Evolutionary conservation across 2,113 vertebrate genomes (phyloP).

Genomic region (Merops nubicus): DNA sequence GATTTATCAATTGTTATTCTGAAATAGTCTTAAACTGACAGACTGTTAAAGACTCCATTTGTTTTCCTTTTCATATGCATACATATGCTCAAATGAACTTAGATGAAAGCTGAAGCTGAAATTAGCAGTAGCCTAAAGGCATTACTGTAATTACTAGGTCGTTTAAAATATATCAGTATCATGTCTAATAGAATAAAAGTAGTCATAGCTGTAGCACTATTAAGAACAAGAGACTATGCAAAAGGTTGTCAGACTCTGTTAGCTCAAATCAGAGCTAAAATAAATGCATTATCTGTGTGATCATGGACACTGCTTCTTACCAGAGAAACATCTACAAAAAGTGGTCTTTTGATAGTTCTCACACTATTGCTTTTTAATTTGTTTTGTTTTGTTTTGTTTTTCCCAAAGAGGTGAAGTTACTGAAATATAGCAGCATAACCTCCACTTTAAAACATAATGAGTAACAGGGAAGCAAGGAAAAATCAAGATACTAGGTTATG

Average conservation of each 20-base stretch:
- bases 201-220: neutral
- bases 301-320: neutral
- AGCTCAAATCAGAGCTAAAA: constrained; percentile 25
- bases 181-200: constrained; percentile 52
- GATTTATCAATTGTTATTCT: neutral
- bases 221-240: constrained; percentile 27
- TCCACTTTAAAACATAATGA: neutral
- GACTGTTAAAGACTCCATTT: neutral
- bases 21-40: neutral
- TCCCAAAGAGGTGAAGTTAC: neutral
- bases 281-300: neutral
- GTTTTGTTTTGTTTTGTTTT: neutral
- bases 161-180: constrained; percentile 59
- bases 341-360: neutral
- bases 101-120: constrained; percentile 26
- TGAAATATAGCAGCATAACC: neutral
- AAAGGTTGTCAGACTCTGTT: constrained; percentile 56
- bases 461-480: neutral
- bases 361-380: rapidly evolving
- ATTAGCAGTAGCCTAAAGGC: constrained; percentile 25
- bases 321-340: neutral
- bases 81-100: neutral
- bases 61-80: neutral
- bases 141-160: constrained; percentile 44
- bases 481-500: neutral